Base-by-base conservation (phyloP, 2,113 vertebrate genomes). In the Brachypteracias leptosomus region DNA sequence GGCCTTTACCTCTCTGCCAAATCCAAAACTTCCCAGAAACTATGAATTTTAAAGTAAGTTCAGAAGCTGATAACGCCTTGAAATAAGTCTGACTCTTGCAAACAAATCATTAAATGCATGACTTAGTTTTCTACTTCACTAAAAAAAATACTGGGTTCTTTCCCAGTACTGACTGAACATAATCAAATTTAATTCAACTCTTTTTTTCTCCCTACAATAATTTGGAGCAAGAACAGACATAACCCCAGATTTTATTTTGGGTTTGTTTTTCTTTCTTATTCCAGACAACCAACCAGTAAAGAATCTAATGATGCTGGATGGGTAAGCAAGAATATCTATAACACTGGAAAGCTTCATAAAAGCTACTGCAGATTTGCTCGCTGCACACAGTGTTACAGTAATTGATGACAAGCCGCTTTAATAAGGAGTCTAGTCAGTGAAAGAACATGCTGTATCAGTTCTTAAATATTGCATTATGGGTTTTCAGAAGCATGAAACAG, bases 111-210 rank as follows among this genome's bases (percentile, higher is more conserved):
- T 92, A 92, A 65, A 90, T 4, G 79, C 95, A 93, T 90, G 95
- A 87, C 70, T 94, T 38, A 75, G 68, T 96, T 93, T 93, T 93
- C 76, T 87, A 92, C 54, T 94, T 80, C 10, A 63, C 79, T 95
- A 78, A 94, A 92, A 94, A n/a, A 88, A 96, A 93, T 65, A 93
- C 83, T 89, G 88, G 95, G 85, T 35, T 96, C 51, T 88, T 95
- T 88, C 90, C 95, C 85, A 95, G 85, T 33, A 13, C 68, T 77
- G 89, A 73, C 84, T 66, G 85, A 95, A 88, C 84, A 90, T 33
- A 31, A 92, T n/a, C 65, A 95, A 95, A 55, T 89, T 87, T 84
- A 94, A 82, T 89, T 81, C 61, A 81, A 66, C 19, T 76, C 71
- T 77, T 85, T 76, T 44, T 70, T 81, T 35, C 66, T 88, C 54